Evolutionary conservation across 2,888 invertebrate species (phyloP), one percentile per base, ranked within the genome.

Genomic region (Nomada fabriciana): DNA sequence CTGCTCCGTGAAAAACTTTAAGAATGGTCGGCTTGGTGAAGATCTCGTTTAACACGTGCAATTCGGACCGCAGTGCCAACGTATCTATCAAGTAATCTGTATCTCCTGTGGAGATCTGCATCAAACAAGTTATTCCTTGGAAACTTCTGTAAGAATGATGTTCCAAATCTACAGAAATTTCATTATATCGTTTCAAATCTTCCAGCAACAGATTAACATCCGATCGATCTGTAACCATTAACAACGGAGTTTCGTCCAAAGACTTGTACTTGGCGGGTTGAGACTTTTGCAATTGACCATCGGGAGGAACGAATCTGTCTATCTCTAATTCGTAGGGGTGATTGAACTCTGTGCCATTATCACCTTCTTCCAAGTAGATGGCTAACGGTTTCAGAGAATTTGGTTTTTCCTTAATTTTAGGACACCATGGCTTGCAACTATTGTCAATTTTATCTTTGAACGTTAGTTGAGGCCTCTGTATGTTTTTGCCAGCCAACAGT

Each of bases 1-100:
- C 97, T 0, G 98, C 97, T 13, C 99, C 99, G 92, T 99, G 99
- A 87, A 99, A 97, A 7, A 98, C 98, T 95, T 99, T 99, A 0
- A 99, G 93, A 89, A 98, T 97, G 69, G 96, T 96, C 0, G 98
- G 97, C 93, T 99, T 96, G 0, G 99, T 98, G 91, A 99, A 98
- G 29, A 97, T 95, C 89, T 97, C 96, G 94, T 99, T 99, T 0
- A 99, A 94, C 67, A 96, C 92, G 88, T 97, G 96, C 76, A 99
- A 94, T 59, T 98, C 96, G 67, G 97, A 96, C 72, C 99, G 95
- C n/a, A 99, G 94, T 0, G 95, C 95, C 7, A 99, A 94, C 0
- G 98, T 96, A 92, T 99, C 99, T 18, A 99, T 95, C 1, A 99
- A 95, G 92, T 97, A 99, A 94, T 99, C 99, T 2, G 95, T 94